Evolutionary conservation across 2,888 invertebrate species (phyloP).

Genomic region (Cepaea hortensis): DNA sequence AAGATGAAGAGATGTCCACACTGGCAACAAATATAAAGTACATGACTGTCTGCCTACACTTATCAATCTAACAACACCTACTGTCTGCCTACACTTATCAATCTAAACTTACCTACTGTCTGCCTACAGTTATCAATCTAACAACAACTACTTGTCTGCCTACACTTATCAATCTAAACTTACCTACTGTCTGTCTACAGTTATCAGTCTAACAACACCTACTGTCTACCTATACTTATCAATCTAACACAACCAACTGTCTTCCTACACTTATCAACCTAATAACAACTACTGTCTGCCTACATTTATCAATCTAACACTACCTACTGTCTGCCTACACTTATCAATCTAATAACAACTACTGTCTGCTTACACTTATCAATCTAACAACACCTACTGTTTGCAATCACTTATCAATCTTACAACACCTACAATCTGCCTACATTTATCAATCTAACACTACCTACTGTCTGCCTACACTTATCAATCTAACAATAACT

Average conservation of each 20-base stretch:
- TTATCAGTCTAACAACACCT: no score
- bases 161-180: neutral
- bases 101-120: neutral
- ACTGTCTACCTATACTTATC: neutral
- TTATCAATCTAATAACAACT: neutral
- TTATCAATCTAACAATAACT: no score
- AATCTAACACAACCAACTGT: no score
- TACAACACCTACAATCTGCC: slow-evolving; percentile 87
- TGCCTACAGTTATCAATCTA: neutral
- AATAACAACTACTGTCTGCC: slow-evolving; percentile 92
- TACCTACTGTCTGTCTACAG: neutral
- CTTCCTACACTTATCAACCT: neutral
- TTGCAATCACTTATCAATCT: slow-evolving; percentile 96
- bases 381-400: slow-evolving; percentile 82
- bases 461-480: no score
- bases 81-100: neutral
- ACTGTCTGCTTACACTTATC: slow-evolving; percentile 79
- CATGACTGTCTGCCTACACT: no score
- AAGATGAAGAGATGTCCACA: no score
- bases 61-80: no score
- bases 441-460: no score
- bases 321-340: slow-evolving; percentile 85
- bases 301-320: slow-evolving; percentile 91
- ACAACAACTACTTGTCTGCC: no score
- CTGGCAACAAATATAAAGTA: no score